A percentile compares a stretch with the other conserved stretches of the same genome.
Conservation (phyloP, 2,888 invertebrate genomes). For the Lasius platythorax region DNA sequence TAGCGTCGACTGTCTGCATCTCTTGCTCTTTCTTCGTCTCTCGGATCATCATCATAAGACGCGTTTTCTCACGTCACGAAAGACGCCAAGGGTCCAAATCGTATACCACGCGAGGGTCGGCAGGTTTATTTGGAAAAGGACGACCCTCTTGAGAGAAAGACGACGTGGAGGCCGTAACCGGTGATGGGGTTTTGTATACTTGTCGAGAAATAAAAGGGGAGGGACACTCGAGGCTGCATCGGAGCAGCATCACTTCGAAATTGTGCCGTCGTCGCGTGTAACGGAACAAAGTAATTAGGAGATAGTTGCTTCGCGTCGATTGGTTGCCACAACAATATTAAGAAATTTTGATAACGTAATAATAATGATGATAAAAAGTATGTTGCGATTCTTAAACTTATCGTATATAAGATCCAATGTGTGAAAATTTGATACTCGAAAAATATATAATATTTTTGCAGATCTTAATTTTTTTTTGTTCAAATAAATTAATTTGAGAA, state of each 20-base stretch:
- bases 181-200: conserved; percentile 60
- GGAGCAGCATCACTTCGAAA: not conserved
- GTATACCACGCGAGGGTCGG: conserved; percentile 63
- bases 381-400: not conserved
- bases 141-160: conserved; percentile 57
- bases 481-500: not conserved
- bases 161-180: conserved; percentile 14
- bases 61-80: conserved; percentile 56
- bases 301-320: not conserved
- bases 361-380: not conserved
- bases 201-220: conserved; percentile 67
- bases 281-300: not conserved
- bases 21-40: conserved; percentile 28
- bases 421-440: not conserved
- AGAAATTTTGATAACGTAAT: not conserved
- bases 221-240: conserved; percentile 16
- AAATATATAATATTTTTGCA: not conserved
- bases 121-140: conserved; percentile 71
- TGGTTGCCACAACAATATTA: not conserved
- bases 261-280: not conserved
- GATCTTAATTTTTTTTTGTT: not conserved
- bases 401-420: not conserved
- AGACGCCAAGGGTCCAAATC: conserved; percentile 48
- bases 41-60: conserved; percentile 35
- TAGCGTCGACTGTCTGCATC: conserved; percentile 42